phyloP scores from a whole-genome alignment of 1,140 invertebrate species.

The Ganaspis sp. region DNA sequence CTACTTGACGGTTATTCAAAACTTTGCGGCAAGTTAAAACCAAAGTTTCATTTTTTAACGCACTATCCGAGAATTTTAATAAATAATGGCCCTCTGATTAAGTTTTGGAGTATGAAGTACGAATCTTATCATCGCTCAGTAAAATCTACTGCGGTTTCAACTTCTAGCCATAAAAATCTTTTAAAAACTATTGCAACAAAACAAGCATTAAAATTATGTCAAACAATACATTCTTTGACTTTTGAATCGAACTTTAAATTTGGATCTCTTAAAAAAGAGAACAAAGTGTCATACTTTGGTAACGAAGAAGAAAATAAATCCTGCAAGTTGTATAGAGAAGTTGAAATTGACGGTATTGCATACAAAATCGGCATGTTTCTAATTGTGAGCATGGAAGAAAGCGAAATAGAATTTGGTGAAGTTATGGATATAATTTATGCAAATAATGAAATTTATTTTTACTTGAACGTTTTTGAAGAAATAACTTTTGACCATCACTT shows the following conservation, averaged over 20 bases:
- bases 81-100: not conserved
- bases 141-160: not conserved
- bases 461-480: no score
- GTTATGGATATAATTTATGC: no score
- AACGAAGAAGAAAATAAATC: not conserved
- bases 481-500: no score
- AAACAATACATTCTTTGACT: not conserved
- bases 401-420: no score
- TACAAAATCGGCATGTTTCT: no score
- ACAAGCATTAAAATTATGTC: not conserved
- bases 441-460: no score
- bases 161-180: not conserved
- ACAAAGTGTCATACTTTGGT: no score
- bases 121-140: not conserved
- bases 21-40: constrained; percentile 35
- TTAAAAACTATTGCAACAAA: not conserved
- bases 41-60: not conserved
- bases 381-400: no score
- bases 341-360: no score
- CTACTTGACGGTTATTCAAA: constrained; percentile 19
- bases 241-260: not conserved
- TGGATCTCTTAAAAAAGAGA: not conserved
- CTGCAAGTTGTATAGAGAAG: no score
- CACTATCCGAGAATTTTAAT: not conserved
- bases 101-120: not conserved